Evolutionary conservation across 1,140 invertebrate species (phyloP), one percentile per base, ranked within the genome.

Genomic region (Drosophila suzukii): DNA sequence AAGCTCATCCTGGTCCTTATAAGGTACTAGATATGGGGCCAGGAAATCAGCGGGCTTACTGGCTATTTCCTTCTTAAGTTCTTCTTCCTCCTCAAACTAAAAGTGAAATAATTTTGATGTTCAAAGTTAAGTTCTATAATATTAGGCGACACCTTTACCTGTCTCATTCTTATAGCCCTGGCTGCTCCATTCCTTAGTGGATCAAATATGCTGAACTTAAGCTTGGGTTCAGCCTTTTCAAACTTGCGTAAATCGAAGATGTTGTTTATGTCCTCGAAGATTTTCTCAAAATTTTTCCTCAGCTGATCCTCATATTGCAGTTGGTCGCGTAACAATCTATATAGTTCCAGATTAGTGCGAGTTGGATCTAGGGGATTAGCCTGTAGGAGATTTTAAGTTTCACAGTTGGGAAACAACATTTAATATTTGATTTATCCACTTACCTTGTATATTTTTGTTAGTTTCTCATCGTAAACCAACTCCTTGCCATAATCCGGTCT

Each of bases 311-410:
- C 94, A 2, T 93, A 92, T 15, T 92, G 81, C 4, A 95, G 71
- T 65, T 94, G 93, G 13, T 91, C 83, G 46, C 94, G 83, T 0
- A 95, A 61, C 24, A 94, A 81, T 12, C 92, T 88, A 63, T 93
- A 94, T 10, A 95, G 94, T 94, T 94, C 94, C 92, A 93, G 93
- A 94, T 93, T 95, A 94, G 92, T 96, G 91, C 82, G 93, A 2
- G 93, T 92, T n/a, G 91, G 91, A 13, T 92, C 93, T 1, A 92
- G 70, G 92, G 96, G 95, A 94, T 97, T 90, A 4, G 94, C 94
- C 93, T 94, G 60, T 24, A 71, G 71, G 2, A 36, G 47, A 55
- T 43, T 34, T 8, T 10, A 8, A 8, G 7, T 3, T 3, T 11
- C 10, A 60, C 11, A 6, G 2, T n/a, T 46, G 24, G 17, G 3